phyloP scores from a whole-genome alignment of 2,888 invertebrate genomes.

The Macrophya annulata region DNA sequence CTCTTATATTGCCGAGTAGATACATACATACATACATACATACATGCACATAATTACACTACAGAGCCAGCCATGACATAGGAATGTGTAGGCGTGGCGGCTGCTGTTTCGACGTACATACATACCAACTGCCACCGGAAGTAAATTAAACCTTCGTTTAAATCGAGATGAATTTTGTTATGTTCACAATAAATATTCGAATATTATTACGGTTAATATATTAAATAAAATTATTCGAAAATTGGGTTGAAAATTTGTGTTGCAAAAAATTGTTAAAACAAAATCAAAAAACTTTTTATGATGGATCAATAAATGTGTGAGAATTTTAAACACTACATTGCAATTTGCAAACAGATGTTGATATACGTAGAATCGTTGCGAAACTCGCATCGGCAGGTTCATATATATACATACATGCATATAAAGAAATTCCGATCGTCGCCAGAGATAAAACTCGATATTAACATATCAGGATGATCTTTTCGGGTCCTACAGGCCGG shows the following conservation, averaged over 20 bases:
- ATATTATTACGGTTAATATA: not conserved
- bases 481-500: constrained; percentile 21
- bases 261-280: not conserved
- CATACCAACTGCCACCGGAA: constrained; percentile 37
- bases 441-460: constrained; percentile 39
- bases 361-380: constrained; percentile 44
- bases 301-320: not conserved
- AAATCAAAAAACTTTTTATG: too few species aligned
- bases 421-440: constrained; percentile 53
- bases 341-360: constrained; percentile 40
- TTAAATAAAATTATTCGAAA: not conserved
- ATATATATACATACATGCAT: constrained; percentile 1
- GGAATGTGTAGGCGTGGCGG: constrained; percentile 52
- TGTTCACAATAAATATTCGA: not conserved
- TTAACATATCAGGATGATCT: constrained; percentile 54
- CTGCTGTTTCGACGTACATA: not conserved
- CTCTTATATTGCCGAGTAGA: constrained; percentile 7
- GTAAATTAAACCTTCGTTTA: constrained; percentile 18
- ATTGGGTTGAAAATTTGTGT: not conserved
- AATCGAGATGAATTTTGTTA: constrained; percentile 14
- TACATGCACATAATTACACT: not conserved
- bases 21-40: too few species aligned
- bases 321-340: not conserved
- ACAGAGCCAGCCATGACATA: not conserved
- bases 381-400: constrained; percentile 30